These are phyloP conservation scores for Macropis europaea DNA, from an alignment of 2,888 invertebrate genomes.

Conservation along the genomic window DNA sequence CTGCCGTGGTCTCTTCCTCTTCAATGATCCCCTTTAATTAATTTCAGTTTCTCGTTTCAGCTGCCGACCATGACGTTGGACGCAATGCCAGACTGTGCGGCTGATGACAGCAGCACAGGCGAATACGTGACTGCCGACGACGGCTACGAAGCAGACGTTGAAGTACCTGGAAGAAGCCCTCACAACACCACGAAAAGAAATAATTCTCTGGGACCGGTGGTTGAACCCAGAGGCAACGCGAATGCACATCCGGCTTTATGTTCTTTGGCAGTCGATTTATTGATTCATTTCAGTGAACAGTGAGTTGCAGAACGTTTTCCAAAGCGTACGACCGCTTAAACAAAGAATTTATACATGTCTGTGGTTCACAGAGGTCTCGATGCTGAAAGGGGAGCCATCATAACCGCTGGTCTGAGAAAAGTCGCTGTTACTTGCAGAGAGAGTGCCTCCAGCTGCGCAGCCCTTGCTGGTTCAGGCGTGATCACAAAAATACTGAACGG, in stretches of 20 bases:
- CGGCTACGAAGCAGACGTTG: slow-evolving; percentile 86
- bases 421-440: slow-evolving; percentile 78
- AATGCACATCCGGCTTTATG: slow-evolving; percentile 84
- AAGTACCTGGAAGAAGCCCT: slow-evolving; percentile 78
- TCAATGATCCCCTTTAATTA: background rate
- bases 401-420: slow-evolving; percentile 75
- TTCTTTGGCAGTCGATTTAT: slow-evolving; percentile 83
- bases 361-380: slow-evolving; percentile 68
- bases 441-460: slow-evolving; percentile 78
- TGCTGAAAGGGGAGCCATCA: slow-evolving; percentile 67
- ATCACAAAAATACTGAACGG: slow-evolving; percentile 78
- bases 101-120: slow-evolving; percentile 75
- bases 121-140: slow-evolving; percentile 82
- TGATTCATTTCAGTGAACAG: slow-evolving; percentile 83
- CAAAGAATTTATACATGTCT: background rate
- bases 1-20: background rate
- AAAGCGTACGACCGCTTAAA: background rate
- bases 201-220: slow-evolving; percentile 66
- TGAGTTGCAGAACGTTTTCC: slow-evolving; percentile 63
- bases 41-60: slow-evolving; percentile 46
- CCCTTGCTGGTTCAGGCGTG: slow-evolving; percentile 77
- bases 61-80: slow-evolving; percentile 75
- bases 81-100: slow-evolving; percentile 69
- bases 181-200: slow-evolving; percentile 60
- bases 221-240: slow-evolving; percentile 76